Base-by-base conservation (phyloP, 2,113 vertebrate species). In the Xenopus tropicalis region DNA sequence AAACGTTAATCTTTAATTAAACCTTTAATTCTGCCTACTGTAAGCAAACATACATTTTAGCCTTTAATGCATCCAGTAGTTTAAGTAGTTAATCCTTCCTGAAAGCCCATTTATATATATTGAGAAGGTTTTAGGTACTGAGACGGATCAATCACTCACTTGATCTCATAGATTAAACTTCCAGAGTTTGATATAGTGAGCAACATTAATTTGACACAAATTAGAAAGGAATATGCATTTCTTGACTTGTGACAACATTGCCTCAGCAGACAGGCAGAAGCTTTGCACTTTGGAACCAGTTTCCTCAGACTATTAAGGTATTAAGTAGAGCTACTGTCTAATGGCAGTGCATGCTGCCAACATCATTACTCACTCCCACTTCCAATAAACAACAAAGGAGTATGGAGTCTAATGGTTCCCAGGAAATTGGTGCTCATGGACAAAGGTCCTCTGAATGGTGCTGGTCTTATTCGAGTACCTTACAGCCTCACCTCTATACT, bases 151-250 rank as follows among this genome's bases (percentile, higher is more conserved):
- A 63, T 63, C 56, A 62, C 16, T 78, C 63, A 22, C 59, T 68
- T 72, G 76, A 78, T 72, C 70, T 68, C 64, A 72, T 72, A 63
- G 76, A 72, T 68, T 71, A 68, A 56, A 61, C 58, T 21, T 52
- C 46, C 10, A 68, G 65, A 72, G 44, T 67, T 46, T 74, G 56
- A 74, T 74, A 74, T 74, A 68, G 64, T 37, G 46, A 11, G 54
- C 69, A 61, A 72, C 48, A 67, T 61, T 78, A 67, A 67, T 56
- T 61, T 61, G 76, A 62, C 72, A 75, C 72, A 75, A 69, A 75
- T 75, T 75, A 75, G 72, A 75, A 69, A 69, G 65, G 65, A 75
- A 68, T 75, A 75, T 75, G 66, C 72, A 62, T 75, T 75, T 75
- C 65, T 62, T 69, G 72, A 75, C 72, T 75, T 68, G 65, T 54